Evolutionary conservation across 2,797 vertebrate species (phyloP).

Genomic region (Eidolon dupreanum): DNA sequence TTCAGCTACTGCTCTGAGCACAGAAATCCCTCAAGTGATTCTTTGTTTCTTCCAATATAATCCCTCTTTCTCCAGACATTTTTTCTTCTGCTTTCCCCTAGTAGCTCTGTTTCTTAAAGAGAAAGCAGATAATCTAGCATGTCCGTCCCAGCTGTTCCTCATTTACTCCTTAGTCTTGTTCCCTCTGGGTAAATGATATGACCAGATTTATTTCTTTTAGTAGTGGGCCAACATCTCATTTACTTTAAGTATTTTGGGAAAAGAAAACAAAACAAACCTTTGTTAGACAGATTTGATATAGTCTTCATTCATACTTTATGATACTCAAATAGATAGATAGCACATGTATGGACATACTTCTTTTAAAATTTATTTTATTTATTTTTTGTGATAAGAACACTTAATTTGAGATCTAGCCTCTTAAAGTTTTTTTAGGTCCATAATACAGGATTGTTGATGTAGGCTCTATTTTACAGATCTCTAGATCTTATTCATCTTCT

Average conservation of each 20-base stretch:
- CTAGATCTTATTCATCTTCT: background rate
- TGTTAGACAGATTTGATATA: background rate
- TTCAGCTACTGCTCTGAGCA: conserved; percentile 59
- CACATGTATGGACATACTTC: background rate
- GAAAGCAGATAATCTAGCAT: conserved; percentile 29
- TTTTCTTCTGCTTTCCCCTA: background rate
- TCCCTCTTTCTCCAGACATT: conserved; percentile 51
- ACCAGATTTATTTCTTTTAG: background rate
- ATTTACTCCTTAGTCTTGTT: conserved; percentile 22
- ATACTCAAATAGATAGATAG: background rate
- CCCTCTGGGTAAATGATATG: background rate
- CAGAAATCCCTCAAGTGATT: conserved; percentile 63
- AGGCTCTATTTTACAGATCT: background rate
- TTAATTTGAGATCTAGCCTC: background rate
- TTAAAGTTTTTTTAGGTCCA: background rate
- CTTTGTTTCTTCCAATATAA: conserved; percentile 47
- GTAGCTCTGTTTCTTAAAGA: conserved; percentile 49
- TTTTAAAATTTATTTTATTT: background rate
- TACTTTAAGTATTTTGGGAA: background rate
- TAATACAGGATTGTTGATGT: background rate
- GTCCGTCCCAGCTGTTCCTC: conserved; percentile 40
- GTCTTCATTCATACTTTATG: background rate
- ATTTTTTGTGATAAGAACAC: background rate
- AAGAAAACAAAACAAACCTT: background rate
- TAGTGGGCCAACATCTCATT: background rate